These are phyloP conservation scores for Microctonus brassicae DNA, from an alignment of 2,888 invertebrate genomes.

Conservation along the genomic window DNA sequence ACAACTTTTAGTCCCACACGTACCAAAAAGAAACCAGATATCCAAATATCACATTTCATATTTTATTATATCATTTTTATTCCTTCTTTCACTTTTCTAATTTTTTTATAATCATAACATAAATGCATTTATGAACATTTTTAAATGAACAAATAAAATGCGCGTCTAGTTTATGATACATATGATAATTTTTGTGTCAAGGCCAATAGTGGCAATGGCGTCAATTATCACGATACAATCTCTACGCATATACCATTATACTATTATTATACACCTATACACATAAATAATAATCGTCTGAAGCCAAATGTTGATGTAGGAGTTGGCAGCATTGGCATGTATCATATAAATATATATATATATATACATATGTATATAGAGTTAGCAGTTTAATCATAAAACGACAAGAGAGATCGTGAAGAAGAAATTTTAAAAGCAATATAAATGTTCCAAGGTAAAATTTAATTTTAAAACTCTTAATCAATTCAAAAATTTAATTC, in stretches of 20 bases:
- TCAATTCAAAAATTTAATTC: background rate
- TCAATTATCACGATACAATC: conserved; percentile 26
- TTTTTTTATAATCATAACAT: conserved; percentile 21
- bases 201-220: conserved; percentile 19
- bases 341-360: no score
- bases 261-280: background rate
- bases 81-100: background rate
- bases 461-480: background rate
- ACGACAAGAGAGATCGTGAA: no score
- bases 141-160: background rate
- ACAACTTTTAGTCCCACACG: conserved; percentile 1
- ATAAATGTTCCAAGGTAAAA: background rate
- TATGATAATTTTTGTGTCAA: conserved; percentile 36
- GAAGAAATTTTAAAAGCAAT: no score
- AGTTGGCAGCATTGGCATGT: conserved; percentile 15
- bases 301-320: conserved; percentile 2
- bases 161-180: conserved; percentile 9
- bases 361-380: no score
- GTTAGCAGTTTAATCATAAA: conserved; percentile 6
- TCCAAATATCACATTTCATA: conserved; percentile 2
- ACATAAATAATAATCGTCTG: background rate
- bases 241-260: background rate
- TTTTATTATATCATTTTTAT: background rate
- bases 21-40: background rate
- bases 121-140: background rate